A percentile compares a stretch with the other conserved stretches of the same genome.
These are phyloP conservation scores for Pygocentrus nattereri DNA, from an alignment of 2,797 vertebrate genomes.

Conservation along the genomic window DNA sequence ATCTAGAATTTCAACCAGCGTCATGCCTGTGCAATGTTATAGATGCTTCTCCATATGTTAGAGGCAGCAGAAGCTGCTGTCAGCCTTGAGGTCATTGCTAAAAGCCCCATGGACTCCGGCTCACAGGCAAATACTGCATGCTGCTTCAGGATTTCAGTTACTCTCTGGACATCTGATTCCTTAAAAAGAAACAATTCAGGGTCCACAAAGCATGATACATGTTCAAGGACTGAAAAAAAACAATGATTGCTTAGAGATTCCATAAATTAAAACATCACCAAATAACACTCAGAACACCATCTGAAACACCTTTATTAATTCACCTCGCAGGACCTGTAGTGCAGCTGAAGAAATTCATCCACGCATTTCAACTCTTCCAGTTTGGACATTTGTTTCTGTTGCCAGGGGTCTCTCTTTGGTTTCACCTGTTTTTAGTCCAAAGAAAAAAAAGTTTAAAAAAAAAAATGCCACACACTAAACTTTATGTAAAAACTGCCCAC, in stretches of 20 bases:
- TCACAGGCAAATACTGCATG: conserved; percentile 42
- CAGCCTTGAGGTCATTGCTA: conserved; percentile 43
- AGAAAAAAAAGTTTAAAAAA: not conserved
- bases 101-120: conserved; percentile 12
- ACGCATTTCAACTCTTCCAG: conserved; percentile 72
- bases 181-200: conserved; percentile 54
- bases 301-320: conserved; percentile 18
- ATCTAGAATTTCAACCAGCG: not conserved
- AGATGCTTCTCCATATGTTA: conserved; percentile 74
- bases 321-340: conserved; percentile 78
- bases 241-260: not conserved
- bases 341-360: conserved; percentile 75
- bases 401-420: conserved; percentile 80
- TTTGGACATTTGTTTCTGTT: conserved; percentile 79
- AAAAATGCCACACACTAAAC: not conserved
- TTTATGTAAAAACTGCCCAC: not conserved
- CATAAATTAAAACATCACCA: not conserved
- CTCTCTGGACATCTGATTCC: conserved; percentile 68
- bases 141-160: conserved; percentile 73
- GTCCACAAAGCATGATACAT: not conserved
- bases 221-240: not conserved
- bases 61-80: conserved; percentile 29
- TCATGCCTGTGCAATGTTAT: conserved; percentile 69
- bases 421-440: conserved; percentile 72
- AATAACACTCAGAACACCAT: not conserved